Conservation (phyloP, 2,113 vertebrate species). For the Corynorhinus townsendii region DNA sequence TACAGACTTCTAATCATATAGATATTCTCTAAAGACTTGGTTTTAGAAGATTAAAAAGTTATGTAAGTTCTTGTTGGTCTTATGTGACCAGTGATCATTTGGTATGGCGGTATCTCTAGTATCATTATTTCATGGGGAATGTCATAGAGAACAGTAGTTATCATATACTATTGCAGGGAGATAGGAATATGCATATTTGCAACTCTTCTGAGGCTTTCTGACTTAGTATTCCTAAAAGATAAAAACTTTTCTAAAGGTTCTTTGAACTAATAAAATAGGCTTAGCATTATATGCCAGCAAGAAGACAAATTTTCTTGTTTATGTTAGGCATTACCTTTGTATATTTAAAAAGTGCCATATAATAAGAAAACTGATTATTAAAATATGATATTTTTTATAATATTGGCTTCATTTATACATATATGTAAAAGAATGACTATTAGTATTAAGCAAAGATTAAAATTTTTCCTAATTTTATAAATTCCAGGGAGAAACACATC, state of each 20-base stretch:
- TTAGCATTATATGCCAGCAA: background rate
- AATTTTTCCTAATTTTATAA: constrained; percentile 48
- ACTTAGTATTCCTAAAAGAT: background rate
- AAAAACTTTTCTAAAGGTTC: constrained; percentile 3
- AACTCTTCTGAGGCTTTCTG: background rate
- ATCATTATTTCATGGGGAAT: background rate
- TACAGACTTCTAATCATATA: background rate
- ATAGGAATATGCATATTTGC: background rate
- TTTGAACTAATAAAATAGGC: background rate
- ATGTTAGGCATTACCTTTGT: background rate
- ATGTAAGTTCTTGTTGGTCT: background rate
- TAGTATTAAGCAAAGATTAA: constrained; percentile 17
- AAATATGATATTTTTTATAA: background rate
- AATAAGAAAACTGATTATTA: constrained; percentile 9
- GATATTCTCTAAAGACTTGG: background rate
- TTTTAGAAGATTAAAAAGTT: background rate
- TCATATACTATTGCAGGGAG: background rate
- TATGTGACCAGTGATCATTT: background rate
- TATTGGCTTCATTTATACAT: background rate
- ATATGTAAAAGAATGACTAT: background rate
- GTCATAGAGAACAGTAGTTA: background rate
- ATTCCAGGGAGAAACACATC: constrained; percentile 93
- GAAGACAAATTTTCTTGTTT: background rate
- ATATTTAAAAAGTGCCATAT: background rate
- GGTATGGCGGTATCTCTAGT: background rate